Conservation (phyloP, 2,113 vertebrate genomes). For the Castor canadensis region DNA sequence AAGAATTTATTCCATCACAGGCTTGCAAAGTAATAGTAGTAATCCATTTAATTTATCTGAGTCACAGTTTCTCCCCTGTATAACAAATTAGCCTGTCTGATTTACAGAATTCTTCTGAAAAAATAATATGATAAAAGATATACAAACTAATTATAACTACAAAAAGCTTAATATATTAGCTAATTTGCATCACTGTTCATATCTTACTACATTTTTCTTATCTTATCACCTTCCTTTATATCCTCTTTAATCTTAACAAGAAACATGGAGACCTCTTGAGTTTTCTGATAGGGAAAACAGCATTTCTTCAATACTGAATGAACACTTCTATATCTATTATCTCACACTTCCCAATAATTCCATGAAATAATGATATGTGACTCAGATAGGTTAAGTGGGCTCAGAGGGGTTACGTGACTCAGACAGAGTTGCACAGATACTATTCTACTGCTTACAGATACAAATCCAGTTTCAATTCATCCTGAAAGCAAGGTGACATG, state of each 20-base stretch:
- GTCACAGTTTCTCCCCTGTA: neutral
- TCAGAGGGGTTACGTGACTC: neutral
- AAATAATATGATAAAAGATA: neutral
- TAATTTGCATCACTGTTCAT: neutral
- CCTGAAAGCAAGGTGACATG: neutral
- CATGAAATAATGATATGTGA: neutral
- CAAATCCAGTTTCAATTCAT: neutral
- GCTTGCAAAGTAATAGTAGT: neutral
- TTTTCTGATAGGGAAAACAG: conserved; percentile 1
- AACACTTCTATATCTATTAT: neutral
- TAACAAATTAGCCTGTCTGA: neutral
- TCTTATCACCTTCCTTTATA: neutral
- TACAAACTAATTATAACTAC: neutral
- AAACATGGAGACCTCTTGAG: neutral
- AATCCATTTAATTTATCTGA: neutral
- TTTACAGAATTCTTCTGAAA: neutral
- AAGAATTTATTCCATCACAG: neutral
- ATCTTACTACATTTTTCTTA: neutral
- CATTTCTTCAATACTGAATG: neutral
- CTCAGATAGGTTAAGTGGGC: neutral
- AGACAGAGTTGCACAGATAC: neutral
- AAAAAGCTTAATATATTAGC: neutral
- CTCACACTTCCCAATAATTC: neutral
- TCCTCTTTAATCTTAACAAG: neutral
- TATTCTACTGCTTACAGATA: neutral